Conservation (phyloP, 2,888 invertebrate genomes). For the Mylabris sibirica region DNA sequence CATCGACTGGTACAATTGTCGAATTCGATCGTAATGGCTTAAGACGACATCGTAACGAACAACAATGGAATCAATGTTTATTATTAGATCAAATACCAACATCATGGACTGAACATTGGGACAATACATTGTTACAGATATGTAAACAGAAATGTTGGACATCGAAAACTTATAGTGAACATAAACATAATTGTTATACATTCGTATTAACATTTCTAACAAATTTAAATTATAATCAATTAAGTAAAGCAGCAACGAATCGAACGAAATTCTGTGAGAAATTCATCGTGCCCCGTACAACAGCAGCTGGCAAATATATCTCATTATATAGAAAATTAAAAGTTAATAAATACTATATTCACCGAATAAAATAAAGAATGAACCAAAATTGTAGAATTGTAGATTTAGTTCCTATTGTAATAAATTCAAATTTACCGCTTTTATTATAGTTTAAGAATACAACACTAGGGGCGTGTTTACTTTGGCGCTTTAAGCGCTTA, state of each 20-base stretch:
- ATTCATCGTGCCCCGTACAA: slow-evolving; percentile 82
- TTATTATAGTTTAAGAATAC: background rate
- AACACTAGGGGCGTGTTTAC: background rate
- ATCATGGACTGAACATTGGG: slow-evolving; percentile 75
- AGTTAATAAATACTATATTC: slow-evolving; percentile 64
- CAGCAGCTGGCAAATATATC: slow-evolving; percentile 85
- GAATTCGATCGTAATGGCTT: slow-evolving; percentile 87
- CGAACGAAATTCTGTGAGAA: slow-evolving; percentile 79
- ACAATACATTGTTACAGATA: slow-evolving; percentile 70
- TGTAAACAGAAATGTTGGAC: slow-evolving; percentile 72
- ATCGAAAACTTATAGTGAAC: slow-evolving; percentile 75
- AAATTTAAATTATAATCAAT: slow-evolving; percentile 73
- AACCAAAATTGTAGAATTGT: background rate
- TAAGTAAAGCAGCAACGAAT: slow-evolving; percentile 73
- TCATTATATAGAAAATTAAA: slow-evolving; percentile 79
- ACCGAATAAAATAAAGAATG: slow-evolving; percentile 46
- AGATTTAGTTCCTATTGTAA: background rate
- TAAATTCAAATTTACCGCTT: background rate
- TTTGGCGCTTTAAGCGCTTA: too few relatives aligned
- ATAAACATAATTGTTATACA: slow-evolving; percentile 83
- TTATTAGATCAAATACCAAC: slow-evolving; percentile 73
- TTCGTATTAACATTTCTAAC: slow-evolving; percentile 84
- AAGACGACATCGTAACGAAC: slow-evolving; percentile 61
- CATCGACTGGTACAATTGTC: slow-evolving; percentile 79
- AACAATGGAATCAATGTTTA: slow-evolving; percentile 74